Evolutionary conservation across 2,888 invertebrate genomes (phyloP).

Genomic region (Drosophila birchii): DNA sequence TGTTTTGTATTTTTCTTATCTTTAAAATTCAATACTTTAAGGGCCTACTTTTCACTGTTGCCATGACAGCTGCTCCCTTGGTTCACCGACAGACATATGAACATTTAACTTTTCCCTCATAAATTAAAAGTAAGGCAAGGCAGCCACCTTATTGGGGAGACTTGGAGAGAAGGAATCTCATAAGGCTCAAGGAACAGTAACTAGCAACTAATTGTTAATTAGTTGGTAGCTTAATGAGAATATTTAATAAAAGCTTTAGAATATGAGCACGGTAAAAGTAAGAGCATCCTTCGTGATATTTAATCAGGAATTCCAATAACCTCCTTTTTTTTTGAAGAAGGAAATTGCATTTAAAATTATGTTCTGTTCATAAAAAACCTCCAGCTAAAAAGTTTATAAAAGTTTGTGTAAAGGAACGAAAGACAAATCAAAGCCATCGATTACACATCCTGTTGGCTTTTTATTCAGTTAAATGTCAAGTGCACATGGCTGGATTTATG

Average conservation of each 20-base stretch:
- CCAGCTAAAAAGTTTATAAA: background rate
- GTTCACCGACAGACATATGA: background rate
- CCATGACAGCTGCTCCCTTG: conserved; percentile 15
- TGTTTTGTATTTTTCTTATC: background rate
- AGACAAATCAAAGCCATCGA: background rate
- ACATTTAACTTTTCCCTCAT: background rate
- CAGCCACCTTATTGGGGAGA: background rate
- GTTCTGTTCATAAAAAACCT: background rate
- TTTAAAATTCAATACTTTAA: background rate
- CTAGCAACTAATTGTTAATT: conserved; percentile 13
- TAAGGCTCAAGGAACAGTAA: background rate
- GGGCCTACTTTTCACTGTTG: background rate
- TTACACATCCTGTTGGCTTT: background rate
- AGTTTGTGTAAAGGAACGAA: background rate
- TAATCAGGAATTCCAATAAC: background rate
- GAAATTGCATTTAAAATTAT: background rate
- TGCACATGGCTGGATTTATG: background rate
- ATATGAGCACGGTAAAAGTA: background rate
- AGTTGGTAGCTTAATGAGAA: background rate
- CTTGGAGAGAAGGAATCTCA: background rate
- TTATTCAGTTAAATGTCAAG: conserved; percentile 1
- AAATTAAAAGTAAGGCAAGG: background rate
- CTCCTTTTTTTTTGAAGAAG: background rate
- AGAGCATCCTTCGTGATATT: no score
- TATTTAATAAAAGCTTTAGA: background rate